A percentile compares a stretch with the other conserved stretches of the same genome.
Evolutionary conservation across 1,140 invertebrate genomes (phyloP).

Genomic region (Drosophila simulans): DNA sequence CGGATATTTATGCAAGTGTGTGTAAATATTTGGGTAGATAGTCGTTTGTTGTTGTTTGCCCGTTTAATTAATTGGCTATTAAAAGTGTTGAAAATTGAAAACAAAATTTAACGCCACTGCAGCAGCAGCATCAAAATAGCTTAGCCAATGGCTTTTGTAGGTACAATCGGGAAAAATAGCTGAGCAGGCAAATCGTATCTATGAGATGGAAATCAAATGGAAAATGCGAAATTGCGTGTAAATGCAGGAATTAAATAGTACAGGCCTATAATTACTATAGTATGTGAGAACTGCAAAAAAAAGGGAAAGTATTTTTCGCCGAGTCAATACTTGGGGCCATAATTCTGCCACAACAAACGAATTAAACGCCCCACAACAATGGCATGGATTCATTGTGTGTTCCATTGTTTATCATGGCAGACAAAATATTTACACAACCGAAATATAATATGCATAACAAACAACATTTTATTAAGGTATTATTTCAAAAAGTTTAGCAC

Average conservation of each 20-base stretch:
- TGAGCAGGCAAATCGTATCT: conserved; percentile 27
- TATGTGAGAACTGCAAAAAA: conserved; percentile 13
- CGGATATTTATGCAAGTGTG: conserved; percentile 14
- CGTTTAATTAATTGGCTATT: conserved; percentile 79
- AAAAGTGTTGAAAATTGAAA: conserved; percentile 82
- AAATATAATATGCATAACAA: conserved; percentile 24
- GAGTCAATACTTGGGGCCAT: conserved; percentile 9
- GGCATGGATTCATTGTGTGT: conserved; percentile 13
- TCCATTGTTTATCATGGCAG: conserved; percentile 15
- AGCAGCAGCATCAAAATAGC: conserved; percentile 47
- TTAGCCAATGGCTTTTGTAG: conserved; percentile 30
- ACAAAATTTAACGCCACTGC: conserved; percentile 60
- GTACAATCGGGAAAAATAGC: conserved; percentile 28
- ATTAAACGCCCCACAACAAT: conserved; percentile 21
- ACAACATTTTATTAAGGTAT: conserved; percentile 19
- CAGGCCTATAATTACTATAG: not conserved
- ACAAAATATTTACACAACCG: conserved; percentile 29
- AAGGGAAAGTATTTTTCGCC: conserved; percentile 13
- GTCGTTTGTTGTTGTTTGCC: conserved; percentile 62
- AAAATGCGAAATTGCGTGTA: conserved; percentile 20
- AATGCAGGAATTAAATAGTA: conserved; percentile 23
- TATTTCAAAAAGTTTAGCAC: conserved; percentile 4
- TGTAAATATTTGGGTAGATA: conserved; percentile 34
- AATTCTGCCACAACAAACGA: conserved; percentile 27
- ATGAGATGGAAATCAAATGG: conserved; percentile 23